Percentiles rank a stretch among this genome's conserved stretches.
These are phyloP conservation scores for Carcinoscorpius rotundicauda DNA, from an alignment of 1,140 invertebrate species.

Conservation along the genomic window DNA sequence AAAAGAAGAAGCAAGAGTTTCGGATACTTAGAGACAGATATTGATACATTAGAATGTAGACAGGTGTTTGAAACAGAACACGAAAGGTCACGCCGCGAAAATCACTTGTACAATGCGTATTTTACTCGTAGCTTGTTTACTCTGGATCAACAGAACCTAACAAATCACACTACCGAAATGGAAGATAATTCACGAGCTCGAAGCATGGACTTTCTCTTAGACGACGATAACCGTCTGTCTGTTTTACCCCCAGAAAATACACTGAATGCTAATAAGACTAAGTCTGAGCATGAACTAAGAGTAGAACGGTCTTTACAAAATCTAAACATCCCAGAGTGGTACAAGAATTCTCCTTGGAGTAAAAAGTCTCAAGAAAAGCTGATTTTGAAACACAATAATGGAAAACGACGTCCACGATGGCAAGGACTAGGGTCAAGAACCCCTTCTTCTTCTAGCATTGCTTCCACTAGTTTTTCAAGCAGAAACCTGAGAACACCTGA, in stretches of 20 bases:
- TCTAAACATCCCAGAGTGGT: constrained; percentile 90
- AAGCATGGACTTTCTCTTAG: constrained; percentile 85
- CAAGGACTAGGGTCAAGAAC: constrained; percentile 59
- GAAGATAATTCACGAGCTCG: constrained; percentile 48
- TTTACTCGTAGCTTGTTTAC: constrained; percentile 37
- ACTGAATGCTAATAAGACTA: constrained; percentile 53
- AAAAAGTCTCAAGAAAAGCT: constrained; percentile 28
- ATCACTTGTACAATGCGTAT: constrained; percentile 20
- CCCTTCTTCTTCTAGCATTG: constrained; percentile 53
- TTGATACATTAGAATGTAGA: constrained; percentile 44
- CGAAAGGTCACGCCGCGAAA: background rate
- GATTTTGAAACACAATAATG: constrained; percentile 14
- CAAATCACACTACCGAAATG: constrained; percentile 10
- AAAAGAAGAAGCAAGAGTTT: constrained; percentile 1
- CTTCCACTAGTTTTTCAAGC: background rate
- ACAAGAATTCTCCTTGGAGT: constrained; percentile 53
- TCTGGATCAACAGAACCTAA: constrained; percentile 34
- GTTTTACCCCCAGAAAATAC: constrained; percentile 84
- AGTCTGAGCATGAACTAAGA: constrained; percentile 70
- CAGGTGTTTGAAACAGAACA: background rate
- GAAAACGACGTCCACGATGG: constrained; percentile 51
- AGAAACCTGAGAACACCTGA: background rate
- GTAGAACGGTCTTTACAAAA: constrained; percentile 83
- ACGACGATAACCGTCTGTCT: constrained; percentile 69
- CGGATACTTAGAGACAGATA: constrained; percentile 70